A percentile compares a stretch with the other conserved stretches of the same genome.
Evolutionary conservation across 2,113 vertebrate species (phyloP).

Genomic region (Junco hyemalis): DNA sequence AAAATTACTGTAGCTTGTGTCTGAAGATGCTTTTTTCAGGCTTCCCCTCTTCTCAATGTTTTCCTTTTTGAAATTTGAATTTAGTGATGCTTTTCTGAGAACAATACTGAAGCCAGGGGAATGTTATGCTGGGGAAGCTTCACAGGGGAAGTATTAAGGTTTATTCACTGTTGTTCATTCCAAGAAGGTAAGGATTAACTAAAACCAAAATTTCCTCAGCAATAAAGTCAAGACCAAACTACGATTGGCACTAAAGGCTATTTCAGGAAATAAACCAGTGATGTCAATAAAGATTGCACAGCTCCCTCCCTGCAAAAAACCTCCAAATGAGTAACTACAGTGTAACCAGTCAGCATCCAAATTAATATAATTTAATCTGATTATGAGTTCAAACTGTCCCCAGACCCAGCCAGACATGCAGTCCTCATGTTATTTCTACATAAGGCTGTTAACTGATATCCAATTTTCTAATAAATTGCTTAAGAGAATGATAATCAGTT

Average conservation of each 20-base stretch:
- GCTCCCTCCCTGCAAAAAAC: background rate
- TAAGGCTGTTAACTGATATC: constrained; percentile 49
- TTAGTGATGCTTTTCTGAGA: background rate
- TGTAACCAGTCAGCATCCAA: background rate
- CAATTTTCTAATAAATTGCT: constrained; percentile 61
- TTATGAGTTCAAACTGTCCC: background rate
- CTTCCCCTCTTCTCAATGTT: background rate
- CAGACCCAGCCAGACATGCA: background rate
- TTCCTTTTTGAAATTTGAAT: background rate
- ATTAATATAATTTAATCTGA: constrained; percentile 24
- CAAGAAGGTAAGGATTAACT: background rate
- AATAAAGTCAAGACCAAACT: background rate
- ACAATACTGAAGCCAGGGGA: background rate
- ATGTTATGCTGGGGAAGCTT: background rate
- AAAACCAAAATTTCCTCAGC: background rate
- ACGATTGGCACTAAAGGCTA: background rate
- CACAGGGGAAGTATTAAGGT: background rate
- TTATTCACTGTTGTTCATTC: background rate
- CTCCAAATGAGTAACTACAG: background rate
- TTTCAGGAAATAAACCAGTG: background rate
- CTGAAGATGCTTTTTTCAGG: background rate
- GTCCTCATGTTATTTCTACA: background rate
- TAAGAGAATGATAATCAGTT: constrained; percentile 41
- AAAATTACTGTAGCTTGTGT: background rate
- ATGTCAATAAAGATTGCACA: background rate